Evolutionary conservation across 2,113 vertebrate genomes (phyloP), one percentile per base, ranked within the genome.

Genomic region (Etia nguti): DNA sequence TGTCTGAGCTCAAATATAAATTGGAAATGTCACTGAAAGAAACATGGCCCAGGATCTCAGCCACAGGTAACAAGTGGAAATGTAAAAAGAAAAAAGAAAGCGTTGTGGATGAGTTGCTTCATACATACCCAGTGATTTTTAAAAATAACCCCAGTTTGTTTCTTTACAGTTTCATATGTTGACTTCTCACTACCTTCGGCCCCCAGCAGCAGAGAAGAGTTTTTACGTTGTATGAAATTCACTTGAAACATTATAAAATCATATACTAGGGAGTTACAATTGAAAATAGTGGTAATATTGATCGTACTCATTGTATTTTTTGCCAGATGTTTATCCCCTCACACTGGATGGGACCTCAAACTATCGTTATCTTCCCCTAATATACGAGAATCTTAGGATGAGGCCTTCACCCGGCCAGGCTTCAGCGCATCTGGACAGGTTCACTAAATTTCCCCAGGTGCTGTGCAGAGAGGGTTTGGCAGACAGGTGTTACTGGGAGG

Each of bases 101-200:
- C 0, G 0, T 46, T 73, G 38, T 7, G 41, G 5, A 48, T 29
- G 0, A 50, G 5, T 57, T 13, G n/a, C n/a, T 79, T 26, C 3
- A 16, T 18, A 73, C 2, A 22, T 86, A 26, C 5, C 1, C 24
- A 24, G 8, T 31, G n/a, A 9, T 70, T 11, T 75, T 68, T 1
- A 48, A 6, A 46, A 83, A 26, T 2, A 5, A 18, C 20, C 4
- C 12, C 24, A 82, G 22, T 38, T 57, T 55, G 15, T 73, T 75
- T 31, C 24, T 1, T 77, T 13, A 43, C 83, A 89, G 85, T 85
- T 11, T 87, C 82, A 46, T 80, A 87, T 15, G 16, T 87, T 11
- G 80, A 87, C 55, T 82, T 89, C 55, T 77, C 62, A 2, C 24
- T 83, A 0, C 38, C 24, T 9, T 60, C 31, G 0, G 1, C 6